Conservation (phyloP, 1,140 invertebrate species). For the Saxidomus purpurata region DNA sequence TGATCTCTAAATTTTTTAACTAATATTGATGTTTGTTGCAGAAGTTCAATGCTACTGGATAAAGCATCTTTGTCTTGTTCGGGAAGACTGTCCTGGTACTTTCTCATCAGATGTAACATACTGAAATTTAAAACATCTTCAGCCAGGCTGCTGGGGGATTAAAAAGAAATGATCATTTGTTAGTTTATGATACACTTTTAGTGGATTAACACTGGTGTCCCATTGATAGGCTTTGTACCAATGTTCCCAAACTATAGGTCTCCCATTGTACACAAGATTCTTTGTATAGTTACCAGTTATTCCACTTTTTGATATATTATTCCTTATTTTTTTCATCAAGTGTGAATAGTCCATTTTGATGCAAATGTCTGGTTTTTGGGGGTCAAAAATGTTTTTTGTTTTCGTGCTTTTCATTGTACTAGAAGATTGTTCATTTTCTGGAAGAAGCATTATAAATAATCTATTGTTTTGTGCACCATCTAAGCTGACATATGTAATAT, state of each 20-base stretch:
- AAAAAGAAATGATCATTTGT: slow-evolving; percentile 57
- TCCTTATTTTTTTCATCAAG: slow-evolving; percentile 46
- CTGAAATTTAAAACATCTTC: slow-evolving; percentile 56
- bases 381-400: neutral
- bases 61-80: neutral
- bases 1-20: slow-evolving; percentile 26
- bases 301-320: slow-evolving; percentile 55
- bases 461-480: slow-evolving; percentile 65
- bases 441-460: slow-evolving; percentile 47
- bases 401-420: neutral
- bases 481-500: slow-evolving; percentile 50
- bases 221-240: slow-evolving; percentile 40
- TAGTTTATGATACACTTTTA: slow-evolving; percentile 51
- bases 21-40: slow-evolving; percentile 11
- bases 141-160: slow-evolving; percentile 34
- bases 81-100: slow-evolving; percentile 30
- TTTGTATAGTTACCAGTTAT: neutral
- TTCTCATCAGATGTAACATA: slow-evolving; percentile 55
- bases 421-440: neutral
- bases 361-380: neutral
- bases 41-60: slow-evolving; percentile 32
- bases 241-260: slow-evolving; percentile 41
- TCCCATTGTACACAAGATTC: neutral
- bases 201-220: slow-evolving; percentile 24
- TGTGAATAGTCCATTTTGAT: slow-evolving; percentile 32